Percentiles rank a stretch among this genome's conserved stretches.
phyloP scores from a whole-genome alignment of 2,113 vertebrate genomes.

The Apodemus speciosus region DNA sequence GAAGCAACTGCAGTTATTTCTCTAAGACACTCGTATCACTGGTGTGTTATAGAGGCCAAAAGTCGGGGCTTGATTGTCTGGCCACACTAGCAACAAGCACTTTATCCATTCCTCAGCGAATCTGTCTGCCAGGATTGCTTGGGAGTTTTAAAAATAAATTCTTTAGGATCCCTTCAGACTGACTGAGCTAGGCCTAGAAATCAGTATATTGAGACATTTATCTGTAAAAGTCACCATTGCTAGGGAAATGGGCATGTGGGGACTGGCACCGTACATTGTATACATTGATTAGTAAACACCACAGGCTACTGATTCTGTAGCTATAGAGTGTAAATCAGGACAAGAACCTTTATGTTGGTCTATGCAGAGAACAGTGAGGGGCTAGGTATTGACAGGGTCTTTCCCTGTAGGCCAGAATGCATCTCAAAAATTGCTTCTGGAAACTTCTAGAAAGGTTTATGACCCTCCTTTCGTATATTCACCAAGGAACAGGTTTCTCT shows the following conservation, averaged over 20 bases:
- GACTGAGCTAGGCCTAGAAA: not conserved
- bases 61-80: not conserved
- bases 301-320: not conserved
- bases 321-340: not conserved
- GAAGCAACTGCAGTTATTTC: not conserved
- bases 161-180: not conserved
- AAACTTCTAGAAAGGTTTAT: slow-evolving; percentile 8
- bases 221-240: not conserved
- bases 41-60: not conserved
- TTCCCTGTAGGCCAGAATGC: not conserved
- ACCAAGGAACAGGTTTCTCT: not conserved
- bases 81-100: not conserved
- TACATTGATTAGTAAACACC: not conserved
- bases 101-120: not conserved
- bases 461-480: not conserved
- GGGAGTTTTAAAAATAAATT: not conserved
- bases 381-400: not conserved
- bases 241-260: not conserved
- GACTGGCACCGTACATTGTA: not conserved
- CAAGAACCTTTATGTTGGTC: not conserved
- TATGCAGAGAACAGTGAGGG: not conserved
- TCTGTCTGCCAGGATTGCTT: not conserved
- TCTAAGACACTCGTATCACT: not conserved
- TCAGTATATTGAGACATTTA: not conserved
- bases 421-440: not conserved